Percentiles rank a stretch among this genome's conserved stretches.
Evolutionary conservation across 2,797 vertebrate species (phyloP).

Genomic region (Eurystomus glaucurus): DNA sequence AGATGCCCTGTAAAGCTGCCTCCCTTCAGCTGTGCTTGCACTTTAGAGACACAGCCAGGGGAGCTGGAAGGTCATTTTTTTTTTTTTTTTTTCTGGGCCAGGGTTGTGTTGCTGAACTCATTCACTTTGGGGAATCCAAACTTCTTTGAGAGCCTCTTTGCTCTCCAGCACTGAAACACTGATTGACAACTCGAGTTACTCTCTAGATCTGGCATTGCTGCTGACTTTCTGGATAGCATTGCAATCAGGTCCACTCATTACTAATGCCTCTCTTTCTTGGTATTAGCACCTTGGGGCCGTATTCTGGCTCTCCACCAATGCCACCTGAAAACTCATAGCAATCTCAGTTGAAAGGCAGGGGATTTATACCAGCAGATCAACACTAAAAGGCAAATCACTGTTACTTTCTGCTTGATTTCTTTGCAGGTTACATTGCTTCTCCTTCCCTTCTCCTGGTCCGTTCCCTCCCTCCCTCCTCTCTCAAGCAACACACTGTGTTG

Average conservation of each 20-base stretch:
- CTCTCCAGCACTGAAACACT: background rate
- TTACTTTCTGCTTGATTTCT: constrained; percentile 41
- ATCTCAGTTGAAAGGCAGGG: background rate
- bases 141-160: background rate
- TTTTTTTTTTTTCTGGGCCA: background rate
- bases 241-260: background rate
- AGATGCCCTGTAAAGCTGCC: background rate
- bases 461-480: too few species aligned
- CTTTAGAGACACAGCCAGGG: background rate
- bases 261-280: background rate
- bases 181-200: background rate
- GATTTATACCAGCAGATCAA: background rate
- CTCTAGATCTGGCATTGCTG: background rate
- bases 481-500: background rate
- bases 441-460: background rate
- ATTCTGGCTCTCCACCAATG: background rate
- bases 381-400: background rate
- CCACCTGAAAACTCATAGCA: background rate
- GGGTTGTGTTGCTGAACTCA: background rate
- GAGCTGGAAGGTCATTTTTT: background rate
- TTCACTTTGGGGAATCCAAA: background rate
- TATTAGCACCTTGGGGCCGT: background rate
- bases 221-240: background rate
- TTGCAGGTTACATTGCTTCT: background rate
- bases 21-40: constrained; percentile 24